Percentiles rank a stretch among this genome's conserved stretches.
Evolutionary conservation across 2,888 invertebrate species (phyloP).

Genomic region (Caenorhabditis angaria): DNA sequence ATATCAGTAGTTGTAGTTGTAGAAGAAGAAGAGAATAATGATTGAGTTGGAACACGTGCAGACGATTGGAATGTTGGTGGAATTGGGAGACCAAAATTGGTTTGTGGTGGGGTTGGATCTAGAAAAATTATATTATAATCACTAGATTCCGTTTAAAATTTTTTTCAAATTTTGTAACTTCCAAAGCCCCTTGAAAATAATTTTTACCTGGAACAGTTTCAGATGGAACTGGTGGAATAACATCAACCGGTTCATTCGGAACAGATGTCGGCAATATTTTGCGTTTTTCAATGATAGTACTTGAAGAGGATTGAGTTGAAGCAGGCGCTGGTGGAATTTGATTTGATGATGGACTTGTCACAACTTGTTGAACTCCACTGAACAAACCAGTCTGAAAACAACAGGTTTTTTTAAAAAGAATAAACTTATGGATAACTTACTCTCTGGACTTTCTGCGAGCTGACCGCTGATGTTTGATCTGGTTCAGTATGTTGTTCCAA

Average conservation of each 20-base stretch:
- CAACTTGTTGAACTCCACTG: background rate
- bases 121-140: too few species aligned
- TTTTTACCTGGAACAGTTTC: slow-evolving; percentile 34
- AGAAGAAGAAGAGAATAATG: slow-evolving; percentile 28
- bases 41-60: slow-evolving; percentile 37
- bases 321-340: slow-evolving; percentile 31
- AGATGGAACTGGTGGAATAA: slow-evolving; percentile 41
- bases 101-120: slow-evolving; percentile 31
- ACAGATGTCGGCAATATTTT: slow-evolving; percentile 15
- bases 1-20: slow-evolving; percentile 19
- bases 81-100: slow-evolving; percentile 20
- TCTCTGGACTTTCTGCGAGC: background rate
- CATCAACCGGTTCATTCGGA: slow-evolving; percentile 33
- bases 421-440: background rate
- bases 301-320: slow-evolving; percentile 4
- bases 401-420: background rate
- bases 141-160: too few species aligned
- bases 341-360: background rate
- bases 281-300: background rate
- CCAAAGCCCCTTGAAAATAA: too few species aligned
- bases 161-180: background rate
- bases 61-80: slow-evolving; percentile 33
- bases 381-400: background rate
- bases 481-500: background rate
- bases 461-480: background rate